These are phyloP conservation scores for Xyliphius kryptos DNA, from an alignment of 2,113 vertebrate species.

Conservation along the genomic window DNA sequence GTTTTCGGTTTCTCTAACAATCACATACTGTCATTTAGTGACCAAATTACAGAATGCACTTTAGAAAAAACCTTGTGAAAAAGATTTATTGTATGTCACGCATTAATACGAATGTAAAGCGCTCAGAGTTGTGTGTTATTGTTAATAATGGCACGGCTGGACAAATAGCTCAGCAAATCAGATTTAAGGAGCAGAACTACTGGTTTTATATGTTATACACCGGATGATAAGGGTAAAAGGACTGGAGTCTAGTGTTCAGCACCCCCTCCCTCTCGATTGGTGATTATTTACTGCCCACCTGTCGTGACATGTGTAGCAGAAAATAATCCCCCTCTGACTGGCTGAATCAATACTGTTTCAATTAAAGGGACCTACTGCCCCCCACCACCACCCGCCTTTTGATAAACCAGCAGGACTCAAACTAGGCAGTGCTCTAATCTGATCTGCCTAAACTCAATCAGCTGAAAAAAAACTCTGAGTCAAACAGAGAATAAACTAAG, in stretches of 20 bases:
- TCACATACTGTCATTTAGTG: too few relatives aligned
- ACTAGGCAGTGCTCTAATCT: conserved; percentile 31
- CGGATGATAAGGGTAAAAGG: too few relatives aligned
- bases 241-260: background rate
- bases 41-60: too few relatives aligned
- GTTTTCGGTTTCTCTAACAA: too few relatives aligned
- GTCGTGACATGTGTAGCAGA: conserved; percentile 15
- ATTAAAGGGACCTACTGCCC: conserved; percentile 37
- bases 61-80: too few relatives aligned
- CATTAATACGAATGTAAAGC: too few relatives aligned
- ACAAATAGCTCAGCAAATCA: too few relatives aligned
- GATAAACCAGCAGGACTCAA: conserved; percentile 32
- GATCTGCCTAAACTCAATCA: conserved; percentile 36
- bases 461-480: conserved; percentile 6
- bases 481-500: background rate
- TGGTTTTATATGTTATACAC: too few relatives aligned
- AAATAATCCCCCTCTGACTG: conserved; percentile 6
- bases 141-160: too few relatives aligned
- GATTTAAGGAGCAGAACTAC: too few relatives aligned
- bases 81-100: too few relatives aligned
- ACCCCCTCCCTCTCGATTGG: background rate
- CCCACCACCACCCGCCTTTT: background rate
- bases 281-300: background rate
- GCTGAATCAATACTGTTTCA: conserved; percentile 33
- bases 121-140: too few relatives aligned